Percentiles rank a stretch among this genome's conserved stretches.
Conservation (phyloP, 1,140 invertebrate species). For the Contarinia nasturtii region DNA sequence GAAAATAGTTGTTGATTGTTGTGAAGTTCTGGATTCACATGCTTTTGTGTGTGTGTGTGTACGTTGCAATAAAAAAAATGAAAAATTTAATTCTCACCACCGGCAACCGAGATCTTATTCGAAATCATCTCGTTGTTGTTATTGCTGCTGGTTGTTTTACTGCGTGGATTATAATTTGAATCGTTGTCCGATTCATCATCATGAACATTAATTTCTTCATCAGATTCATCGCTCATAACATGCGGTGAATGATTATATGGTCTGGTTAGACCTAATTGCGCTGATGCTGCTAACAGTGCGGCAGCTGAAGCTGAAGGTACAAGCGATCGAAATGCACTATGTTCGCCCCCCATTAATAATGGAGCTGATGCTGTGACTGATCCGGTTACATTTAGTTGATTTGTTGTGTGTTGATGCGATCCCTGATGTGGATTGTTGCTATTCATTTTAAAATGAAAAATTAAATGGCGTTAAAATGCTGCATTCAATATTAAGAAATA, state of each 20-base stretch:
- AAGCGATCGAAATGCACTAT: constrained; percentile 65
- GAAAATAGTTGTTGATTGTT: no score
- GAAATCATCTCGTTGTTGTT: no score
- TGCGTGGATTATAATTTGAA: no score
- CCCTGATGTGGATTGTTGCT: background rate
- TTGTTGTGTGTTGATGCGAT: background rate
- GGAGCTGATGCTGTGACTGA: constrained; percentile 26
- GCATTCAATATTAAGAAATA: no score
- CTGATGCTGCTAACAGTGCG: constrained; percentile 26
- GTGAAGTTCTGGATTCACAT: no score
- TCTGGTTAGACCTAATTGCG: constrained; percentile 26
- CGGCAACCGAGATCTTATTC: no score
- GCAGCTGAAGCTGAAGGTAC: constrained; percentile 26
- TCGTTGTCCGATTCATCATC: constrained; percentile 26
- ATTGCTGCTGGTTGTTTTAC: no score
- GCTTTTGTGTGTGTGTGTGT: no score
- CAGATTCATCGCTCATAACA: constrained; percentile 29
- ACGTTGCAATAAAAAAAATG: no score
- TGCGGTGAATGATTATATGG: constrained; percentile 22
- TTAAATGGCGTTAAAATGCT: no score
- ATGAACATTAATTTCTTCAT: constrained; percentile 50
- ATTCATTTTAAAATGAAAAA: no score
- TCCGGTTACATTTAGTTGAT: constrained; percentile 10
- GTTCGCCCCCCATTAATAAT: constrained; percentile 61
- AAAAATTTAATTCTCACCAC: no score